phyloP scores from a whole-genome alignment of 2,113 vertebrate genomes.

The Chlorocebus sabaeus region DNA sequence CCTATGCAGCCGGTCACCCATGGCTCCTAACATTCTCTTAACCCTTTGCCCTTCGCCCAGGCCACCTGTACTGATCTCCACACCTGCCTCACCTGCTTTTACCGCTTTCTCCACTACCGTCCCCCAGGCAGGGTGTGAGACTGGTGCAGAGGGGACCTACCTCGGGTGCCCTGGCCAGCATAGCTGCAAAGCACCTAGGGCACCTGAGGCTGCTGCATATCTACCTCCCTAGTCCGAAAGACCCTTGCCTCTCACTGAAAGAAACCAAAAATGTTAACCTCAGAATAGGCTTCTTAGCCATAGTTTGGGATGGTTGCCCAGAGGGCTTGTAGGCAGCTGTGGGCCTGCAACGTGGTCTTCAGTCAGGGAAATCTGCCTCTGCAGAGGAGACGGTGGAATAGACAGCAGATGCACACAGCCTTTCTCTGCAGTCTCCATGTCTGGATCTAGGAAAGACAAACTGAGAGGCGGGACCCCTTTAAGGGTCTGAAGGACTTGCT shows the following conservation, averaged over 20 bases:
- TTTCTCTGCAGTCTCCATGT: background rate
- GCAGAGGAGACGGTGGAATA: background rate
- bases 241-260: background rate
- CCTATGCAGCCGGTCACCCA: background rate
- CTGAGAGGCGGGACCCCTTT: background rate
- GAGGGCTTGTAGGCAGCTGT: background rate
- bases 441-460: background rate
- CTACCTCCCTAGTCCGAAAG: background rate
- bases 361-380: background rate
- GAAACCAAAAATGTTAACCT: background rate
- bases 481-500: background rate
- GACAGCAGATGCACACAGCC: background rate
- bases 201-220: background rate
- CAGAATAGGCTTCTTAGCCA: background rate
- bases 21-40: background rate
- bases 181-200: background rate
- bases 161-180: background rate
- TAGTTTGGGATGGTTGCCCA: background rate
- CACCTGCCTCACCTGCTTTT: background rate
- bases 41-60: background rate
- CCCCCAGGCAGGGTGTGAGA: background rate
- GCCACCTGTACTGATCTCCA: background rate
- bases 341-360: background rate
- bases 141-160: background rate
- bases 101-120: background rate